Base-by-base conservation (phyloP, 2,888 invertebrate species). In the Helleia helle region DNA sequence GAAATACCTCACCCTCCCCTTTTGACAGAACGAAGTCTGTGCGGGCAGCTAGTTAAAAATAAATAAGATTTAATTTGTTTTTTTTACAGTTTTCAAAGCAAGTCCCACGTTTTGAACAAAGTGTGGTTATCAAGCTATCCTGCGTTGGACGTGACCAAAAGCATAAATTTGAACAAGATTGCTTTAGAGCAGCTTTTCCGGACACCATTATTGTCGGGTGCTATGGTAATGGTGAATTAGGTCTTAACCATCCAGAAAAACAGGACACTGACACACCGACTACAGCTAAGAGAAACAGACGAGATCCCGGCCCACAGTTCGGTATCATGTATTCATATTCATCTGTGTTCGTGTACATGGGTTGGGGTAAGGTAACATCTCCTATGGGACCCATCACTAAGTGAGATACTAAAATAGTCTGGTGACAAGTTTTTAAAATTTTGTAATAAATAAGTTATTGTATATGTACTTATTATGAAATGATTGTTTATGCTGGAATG, bases 161-260 rank as follows among this genome's bases (percentile, higher is more conserved):
- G 30, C 77, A 83, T 45, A 64, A 68, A 1, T 39, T 65, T 0
- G 85, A 86, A 45, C 75, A 79, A 43, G 65, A 72, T 7, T 61
- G 56, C 34, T 81, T 85, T 50, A 64, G 80, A 0, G 55, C 60
- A 0, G 68, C 60, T 5, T 85, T 86, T 50, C 85, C 85, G 0
- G 49, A 58, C 36, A 84, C 81, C 0, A 63, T 67, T 2, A 46
- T 83, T 1, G 52, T 71, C 9, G 85, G 85, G 26, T 79, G 79
- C 54, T 84, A 73, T 50, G 85, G 85, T 1, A 81, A 83, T 44
- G 84, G 84, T 0, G 85, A 85, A 52, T 48, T 85, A 1, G 85
- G 85, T 0, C 37, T 74, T 28, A 71, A 80, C 49, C 62, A 69
- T 34, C 80, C 83, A 0, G 42, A 55, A 1, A 62, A 61, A 1